These are phyloP conservation scores for Papilio machaon DNA, from an alignment of 1,140 invertebrate species.

Conservation along the genomic window DNA sequence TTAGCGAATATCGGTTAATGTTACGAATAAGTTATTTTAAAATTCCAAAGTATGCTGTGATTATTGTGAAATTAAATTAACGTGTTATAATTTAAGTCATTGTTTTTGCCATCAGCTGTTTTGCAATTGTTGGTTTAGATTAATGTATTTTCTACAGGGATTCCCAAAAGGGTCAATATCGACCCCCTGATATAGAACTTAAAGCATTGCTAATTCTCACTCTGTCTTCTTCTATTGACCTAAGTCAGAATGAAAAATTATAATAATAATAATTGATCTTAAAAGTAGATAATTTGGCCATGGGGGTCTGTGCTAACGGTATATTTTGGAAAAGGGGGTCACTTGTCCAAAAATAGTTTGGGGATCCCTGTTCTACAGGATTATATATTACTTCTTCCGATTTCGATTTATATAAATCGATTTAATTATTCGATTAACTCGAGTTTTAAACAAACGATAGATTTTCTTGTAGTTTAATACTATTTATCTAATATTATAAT, in stretches of 20 bases:
- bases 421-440: not conserved
- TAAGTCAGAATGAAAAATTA: too few species aligned
- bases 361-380: conserved; percentile 22
- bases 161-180: too few species aligned
- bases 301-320: too few species aligned
- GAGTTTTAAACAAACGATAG: conserved; percentile 1
- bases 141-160: conserved; percentile 21
- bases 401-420: not conserved
- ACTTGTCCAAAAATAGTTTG: not conserved
- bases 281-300: too few species aligned
- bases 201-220: too few species aligned
- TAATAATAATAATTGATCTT: too few species aligned
- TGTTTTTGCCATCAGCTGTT: conserved; percentile 25
- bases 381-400: conserved; percentile 1
- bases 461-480: not conserved
- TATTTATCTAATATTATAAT: conserved; percentile 4
- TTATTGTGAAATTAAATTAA: conserved; percentile 36
- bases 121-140: conserved; percentile 24
- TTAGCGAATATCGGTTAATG: not conserved
- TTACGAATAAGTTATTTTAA: conserved; percentile 6
- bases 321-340: too few species aligned
- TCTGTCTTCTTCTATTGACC: too few species aligned
- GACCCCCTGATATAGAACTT: too few species aligned
- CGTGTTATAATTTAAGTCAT: not conserved
- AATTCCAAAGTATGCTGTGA: conserved; percentile 51